Conservation (phyloP, 1,140 invertebrate species). For the Drosophila pseudoananassae region DNA sequence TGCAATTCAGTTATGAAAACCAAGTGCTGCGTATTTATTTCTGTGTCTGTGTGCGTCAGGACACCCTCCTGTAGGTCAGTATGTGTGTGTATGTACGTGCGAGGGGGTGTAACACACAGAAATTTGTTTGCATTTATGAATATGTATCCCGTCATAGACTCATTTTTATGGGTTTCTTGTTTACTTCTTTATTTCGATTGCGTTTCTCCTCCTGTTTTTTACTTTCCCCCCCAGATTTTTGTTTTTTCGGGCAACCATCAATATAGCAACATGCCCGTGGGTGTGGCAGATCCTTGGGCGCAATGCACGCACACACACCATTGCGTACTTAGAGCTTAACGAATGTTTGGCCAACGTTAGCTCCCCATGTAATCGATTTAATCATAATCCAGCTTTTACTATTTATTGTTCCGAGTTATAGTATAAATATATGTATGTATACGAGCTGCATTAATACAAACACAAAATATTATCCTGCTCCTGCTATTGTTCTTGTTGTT, state of each 20-base stretch:
- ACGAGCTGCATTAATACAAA: constrained; percentile 76
- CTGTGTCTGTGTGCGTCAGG: constrained; percentile 32
- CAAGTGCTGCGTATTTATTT: constrained; percentile 68
- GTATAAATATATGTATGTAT: constrained; percentile 81
- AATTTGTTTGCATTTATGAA: constrained; percentile 77
- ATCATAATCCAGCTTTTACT: constrained; percentile 83
- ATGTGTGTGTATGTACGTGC: neutral
- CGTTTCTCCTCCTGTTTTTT: constrained; percentile 22
- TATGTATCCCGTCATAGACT: constrained; percentile 55
- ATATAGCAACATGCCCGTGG: constrained; percentile 61
- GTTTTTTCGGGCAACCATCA: constrained; percentile 46
- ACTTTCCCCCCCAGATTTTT: constrained; percentile 9
- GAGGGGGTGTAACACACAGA: constrained; percentile 7
- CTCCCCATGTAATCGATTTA: constrained; percentile 79
- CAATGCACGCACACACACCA: constrained; percentile 44
- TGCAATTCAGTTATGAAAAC: constrained; percentile 69
- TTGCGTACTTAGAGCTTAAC: constrained; percentile 18
- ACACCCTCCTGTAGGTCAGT: neutral
- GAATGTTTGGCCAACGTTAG: constrained; percentile 47
- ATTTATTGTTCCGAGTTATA: constrained; percentile 82
- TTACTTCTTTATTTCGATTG: constrained; percentile 54
- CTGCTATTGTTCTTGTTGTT: constrained; percentile 36
- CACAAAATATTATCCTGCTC: constrained; percentile 70
- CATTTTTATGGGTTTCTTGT: constrained; percentile 66
- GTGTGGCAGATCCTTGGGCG: constrained; percentile 64